Evolutionary conservation across 2,888 invertebrate species (phyloP).

Genomic region (Trichogramma evanescens): DNA sequence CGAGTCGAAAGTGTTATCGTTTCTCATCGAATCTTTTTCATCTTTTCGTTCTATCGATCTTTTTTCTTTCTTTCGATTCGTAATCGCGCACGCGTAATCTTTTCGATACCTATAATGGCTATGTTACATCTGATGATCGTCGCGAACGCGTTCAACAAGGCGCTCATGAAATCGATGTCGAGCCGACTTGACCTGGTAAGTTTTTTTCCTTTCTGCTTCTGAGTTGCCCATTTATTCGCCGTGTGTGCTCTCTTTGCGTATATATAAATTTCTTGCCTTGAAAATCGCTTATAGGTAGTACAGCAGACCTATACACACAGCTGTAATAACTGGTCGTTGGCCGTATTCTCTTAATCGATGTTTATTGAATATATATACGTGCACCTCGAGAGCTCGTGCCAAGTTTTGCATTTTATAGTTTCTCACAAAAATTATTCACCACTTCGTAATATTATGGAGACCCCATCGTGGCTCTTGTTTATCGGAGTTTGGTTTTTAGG

Average conservation of each 20-base stretch:
- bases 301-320: too few relatives aligned
- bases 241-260: too few relatives aligned
- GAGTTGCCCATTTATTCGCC: too few relatives aligned
- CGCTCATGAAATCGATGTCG: slow-evolving; percentile 23
- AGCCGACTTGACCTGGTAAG: slow-evolving; percentile 20
- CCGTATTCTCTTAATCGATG: neutral
- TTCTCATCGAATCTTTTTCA: neutral
- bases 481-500: too few relatives aligned
- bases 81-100: neutral
- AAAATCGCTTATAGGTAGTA: too few relatives aligned
- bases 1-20: neutral
- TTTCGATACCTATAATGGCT: slow-evolving; percentile 11
- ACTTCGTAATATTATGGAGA: too few relatives aligned
- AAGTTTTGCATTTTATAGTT: neutral
- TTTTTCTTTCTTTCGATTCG: neutral
- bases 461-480: too few relatives aligned
- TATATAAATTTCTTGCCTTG: too few relatives aligned
- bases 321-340: neutral
- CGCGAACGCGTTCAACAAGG: slow-evolving; percentile 26
- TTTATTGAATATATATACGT: neutral
- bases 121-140: slow-evolving; percentile 29
- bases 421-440: too few relatives aligned
- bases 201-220: neutral
- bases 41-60: neutral
- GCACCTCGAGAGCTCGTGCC: neutral